Percentiles rank a stretch among this genome's conserved stretches.
Conservation (phyloP, 2,113 vertebrate species). For the Megaptera novaeangliae region DNA sequence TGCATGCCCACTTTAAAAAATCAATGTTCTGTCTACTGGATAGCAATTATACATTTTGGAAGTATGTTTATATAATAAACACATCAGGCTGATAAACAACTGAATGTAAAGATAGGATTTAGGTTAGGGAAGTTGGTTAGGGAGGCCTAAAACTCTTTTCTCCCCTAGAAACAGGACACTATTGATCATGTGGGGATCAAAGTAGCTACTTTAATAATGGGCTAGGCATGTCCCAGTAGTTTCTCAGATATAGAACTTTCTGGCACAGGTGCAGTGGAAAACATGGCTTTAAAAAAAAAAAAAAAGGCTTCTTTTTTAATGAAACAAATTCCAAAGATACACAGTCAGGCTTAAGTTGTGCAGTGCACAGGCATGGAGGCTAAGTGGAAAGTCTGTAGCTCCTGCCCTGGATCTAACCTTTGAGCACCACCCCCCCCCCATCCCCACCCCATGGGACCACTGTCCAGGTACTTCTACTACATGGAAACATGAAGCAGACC, state of each 20-base stretch:
- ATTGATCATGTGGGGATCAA: neutral
- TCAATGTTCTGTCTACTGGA: neutral
- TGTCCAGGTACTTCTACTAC: neutral
- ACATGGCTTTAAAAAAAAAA: neutral
- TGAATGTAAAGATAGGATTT: neutral
- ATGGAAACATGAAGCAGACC: neutral
- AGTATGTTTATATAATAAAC: neutral
- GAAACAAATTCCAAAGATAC: slow-evolving; percentile 83
- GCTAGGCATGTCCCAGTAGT: neutral
- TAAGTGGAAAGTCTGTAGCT: neutral
- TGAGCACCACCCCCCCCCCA: rapidly evolving
- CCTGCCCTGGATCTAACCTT: neutral
- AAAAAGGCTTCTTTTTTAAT: slow-evolving; percentile 86
- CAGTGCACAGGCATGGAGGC: slow-evolving; percentile 83
- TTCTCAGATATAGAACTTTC: neutral
- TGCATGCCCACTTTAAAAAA: neutral
- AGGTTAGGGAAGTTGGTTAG: neutral
- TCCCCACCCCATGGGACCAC: rapidly evolving
- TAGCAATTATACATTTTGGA: neutral
- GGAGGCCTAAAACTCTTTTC: neutral
- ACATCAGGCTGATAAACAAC: neutral
- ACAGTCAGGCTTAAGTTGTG: slow-evolving; percentile 87
- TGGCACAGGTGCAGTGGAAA: neutral
- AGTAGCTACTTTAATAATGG: neutral
- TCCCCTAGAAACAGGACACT: neutral